These are phyloP conservation scores for Glandiceps talaboti DNA, from an alignment of 53 echinoderm and acorn worm species.

Conservation along the genomic window DNA sequence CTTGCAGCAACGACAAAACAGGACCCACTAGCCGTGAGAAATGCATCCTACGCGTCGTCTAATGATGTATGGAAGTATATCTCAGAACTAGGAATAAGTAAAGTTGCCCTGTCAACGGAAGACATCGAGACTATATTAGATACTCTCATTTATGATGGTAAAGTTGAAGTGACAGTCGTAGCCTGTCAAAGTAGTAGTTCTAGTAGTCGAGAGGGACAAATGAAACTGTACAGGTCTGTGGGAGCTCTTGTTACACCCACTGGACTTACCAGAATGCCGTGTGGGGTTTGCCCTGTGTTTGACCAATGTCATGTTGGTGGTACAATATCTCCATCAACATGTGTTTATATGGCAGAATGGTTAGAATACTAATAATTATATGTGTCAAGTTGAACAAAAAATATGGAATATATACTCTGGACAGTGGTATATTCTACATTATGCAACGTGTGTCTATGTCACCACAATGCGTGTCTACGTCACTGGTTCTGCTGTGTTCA, in stretches of 20 bases:
- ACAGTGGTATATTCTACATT: too few species aligned
- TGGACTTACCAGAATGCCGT: slow-evolving; percentile 85
- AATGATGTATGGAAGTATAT: slow-evolving; percentile 22
- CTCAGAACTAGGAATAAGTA: slow-evolving; percentile 73
- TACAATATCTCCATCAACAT: slow-evolving; percentile 75
- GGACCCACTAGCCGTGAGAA: slow-evolving; percentile 62
- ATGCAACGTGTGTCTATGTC: too few species aligned
- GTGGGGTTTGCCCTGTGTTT: slow-evolving; percentile 98
- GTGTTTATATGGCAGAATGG: slow-evolving; percentile 97
- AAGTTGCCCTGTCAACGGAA: slow-evolving; percentile 86
- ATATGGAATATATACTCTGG: too few species aligned
- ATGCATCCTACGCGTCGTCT: slow-evolving; percentile 52
- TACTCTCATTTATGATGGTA: slow-evolving; percentile 90
- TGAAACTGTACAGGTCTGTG: slow-evolving; percentile 76
- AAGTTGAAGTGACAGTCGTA: slow-evolving; percentile 83
- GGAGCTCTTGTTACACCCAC: slow-evolving; percentile 64
- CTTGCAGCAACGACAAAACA: slow-evolving; percentile 29
- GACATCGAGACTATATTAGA: slow-evolving; percentile 90
- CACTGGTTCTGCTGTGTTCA: too few species aligned
- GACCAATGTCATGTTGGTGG: slow-evolving; percentile 88
- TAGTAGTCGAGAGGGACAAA: slow-evolving; percentile 29
- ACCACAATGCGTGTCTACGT: too few species aligned
- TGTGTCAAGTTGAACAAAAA: too few species aligned
- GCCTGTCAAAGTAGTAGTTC: slow-evolving; percentile 22
- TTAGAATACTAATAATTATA: too few species aligned